Evolutionary conservation across 2,113 vertebrate species (phyloP).

Genomic region (Scophthalmus maximus): DNA sequence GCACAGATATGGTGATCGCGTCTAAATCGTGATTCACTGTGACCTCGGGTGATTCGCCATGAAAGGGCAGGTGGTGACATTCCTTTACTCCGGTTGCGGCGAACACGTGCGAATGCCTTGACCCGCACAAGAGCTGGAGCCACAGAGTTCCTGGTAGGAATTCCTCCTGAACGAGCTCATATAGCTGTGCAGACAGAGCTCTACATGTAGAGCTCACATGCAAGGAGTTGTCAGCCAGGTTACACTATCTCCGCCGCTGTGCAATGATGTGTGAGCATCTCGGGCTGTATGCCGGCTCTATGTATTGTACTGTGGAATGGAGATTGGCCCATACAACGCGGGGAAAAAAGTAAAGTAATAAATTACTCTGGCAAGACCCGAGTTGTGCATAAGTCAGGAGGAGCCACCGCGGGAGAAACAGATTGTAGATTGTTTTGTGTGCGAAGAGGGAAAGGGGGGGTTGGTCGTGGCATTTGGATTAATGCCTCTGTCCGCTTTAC

Average conservation of each 20-base stretch:
- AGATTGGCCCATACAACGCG: slow-evolving; percentile 45
- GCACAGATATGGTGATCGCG: slow-evolving; percentile 31
- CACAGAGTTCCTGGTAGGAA: not conserved
- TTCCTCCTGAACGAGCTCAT: slow-evolving; percentile 31
- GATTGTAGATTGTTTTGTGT: slow-evolving; percentile 77
- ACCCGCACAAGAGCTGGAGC: slow-evolving; percentile 48
- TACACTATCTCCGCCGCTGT: slow-evolving; percentile 41
- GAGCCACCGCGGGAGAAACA: slow-evolving; percentile 70
- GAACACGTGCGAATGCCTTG: slow-evolving; percentile 47
- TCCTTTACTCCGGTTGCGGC: slow-evolving; percentile 26
- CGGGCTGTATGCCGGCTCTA: slow-evolving; percentile 41
- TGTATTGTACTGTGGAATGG: slow-evolving; percentile 42
- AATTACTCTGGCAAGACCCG: slow-evolving; percentile 73
- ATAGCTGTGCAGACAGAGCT: slow-evolving; percentile 27
- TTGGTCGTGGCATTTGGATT: slow-evolving; percentile 71
- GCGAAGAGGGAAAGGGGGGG: slow-evolving; percentile 52
- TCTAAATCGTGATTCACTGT: slow-evolving; percentile 51
- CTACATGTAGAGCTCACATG: slow-evolving; percentile 14
- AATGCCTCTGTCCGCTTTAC: slow-evolving; percentile 66
- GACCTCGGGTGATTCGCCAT: slow-evolving; percentile 58
- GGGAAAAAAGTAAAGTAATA: slow-evolving; percentile 73
- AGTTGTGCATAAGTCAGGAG: slow-evolving; percentile 76
- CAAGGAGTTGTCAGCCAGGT: slow-evolving; percentile 50
- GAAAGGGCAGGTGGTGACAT: slow-evolving; percentile 56
- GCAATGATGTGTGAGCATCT: slow-evolving; percentile 54